Evolutionary conservation across 2,113 vertebrate genomes (phyloP).

Genomic region (Phyllopteryx taeniolatus): DNA sequence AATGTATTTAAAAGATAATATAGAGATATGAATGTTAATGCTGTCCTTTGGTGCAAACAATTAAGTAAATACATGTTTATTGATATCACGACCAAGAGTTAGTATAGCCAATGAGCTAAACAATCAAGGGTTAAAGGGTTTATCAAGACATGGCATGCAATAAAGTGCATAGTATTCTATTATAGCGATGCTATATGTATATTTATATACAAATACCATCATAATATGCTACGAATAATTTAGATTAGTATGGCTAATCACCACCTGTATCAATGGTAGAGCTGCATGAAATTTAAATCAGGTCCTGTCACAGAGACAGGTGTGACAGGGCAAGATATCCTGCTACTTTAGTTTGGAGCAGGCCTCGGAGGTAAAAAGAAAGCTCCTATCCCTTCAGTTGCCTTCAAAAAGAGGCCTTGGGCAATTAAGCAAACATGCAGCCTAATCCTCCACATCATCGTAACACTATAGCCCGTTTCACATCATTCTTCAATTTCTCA

Average conservation of each 20-base stretch:
- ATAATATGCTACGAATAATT: background rate
- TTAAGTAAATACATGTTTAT: background rate
- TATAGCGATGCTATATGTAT: too few species aligned
- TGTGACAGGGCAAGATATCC: conserved; percentile 52
- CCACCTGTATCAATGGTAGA: background rate
- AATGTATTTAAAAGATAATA: conserved; percentile 46
- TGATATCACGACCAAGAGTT: conserved; percentile 37
- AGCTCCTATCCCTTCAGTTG: conserved; percentile 37
- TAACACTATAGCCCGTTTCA: conserved; percentile 62
- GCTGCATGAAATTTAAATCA: background rate
- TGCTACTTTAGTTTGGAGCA: background rate
- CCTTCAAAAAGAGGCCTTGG: conserved; percentile 46
- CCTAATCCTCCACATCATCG: conserved; percentile 30
- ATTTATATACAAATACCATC: too few species aligned
- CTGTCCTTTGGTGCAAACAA: too few species aligned
- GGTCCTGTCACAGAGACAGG: conserved; percentile 23
- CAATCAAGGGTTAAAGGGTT: background rate
- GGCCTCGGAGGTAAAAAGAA: conserved; percentile 29
- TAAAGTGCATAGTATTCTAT: background rate
- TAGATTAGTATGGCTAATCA: background rate
- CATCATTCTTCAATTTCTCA: conserved; percentile 62
- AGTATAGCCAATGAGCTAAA: conserved; percentile 17
- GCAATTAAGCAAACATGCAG: conserved; percentile 54
- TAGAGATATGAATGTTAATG: too few species aligned
- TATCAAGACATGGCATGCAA: background rate